phyloP scores from a whole-genome alignment of 2,888 invertebrate genomes.

The Tryphoninae sp. region DNA sequence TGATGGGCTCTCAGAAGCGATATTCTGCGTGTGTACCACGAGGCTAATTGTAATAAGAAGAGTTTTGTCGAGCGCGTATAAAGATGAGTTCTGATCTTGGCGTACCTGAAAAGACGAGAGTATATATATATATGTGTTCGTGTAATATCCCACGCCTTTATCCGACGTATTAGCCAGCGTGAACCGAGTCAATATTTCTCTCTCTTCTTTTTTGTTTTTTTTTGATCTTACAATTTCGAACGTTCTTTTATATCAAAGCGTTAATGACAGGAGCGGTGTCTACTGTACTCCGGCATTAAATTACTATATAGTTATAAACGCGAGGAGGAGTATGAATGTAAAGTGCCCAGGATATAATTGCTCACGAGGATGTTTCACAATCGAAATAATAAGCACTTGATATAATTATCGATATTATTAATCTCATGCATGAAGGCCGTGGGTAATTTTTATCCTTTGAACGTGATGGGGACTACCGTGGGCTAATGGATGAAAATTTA shows the following conservation, averaged over 20 bases:
- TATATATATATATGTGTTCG: background rate
- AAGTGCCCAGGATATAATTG: background rate
- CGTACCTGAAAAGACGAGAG: background rate
- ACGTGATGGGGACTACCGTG: background rate
- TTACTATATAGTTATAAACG: background rate
- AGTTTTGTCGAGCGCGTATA: constrained; percentile 11
- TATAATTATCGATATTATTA: constrained; percentile 35
- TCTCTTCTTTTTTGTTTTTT: background rate
- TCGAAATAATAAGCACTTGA: constrained; percentile 32
- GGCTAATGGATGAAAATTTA: constrained; percentile 28
- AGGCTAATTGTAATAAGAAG: constrained; percentile 20
- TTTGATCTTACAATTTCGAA: background rate
- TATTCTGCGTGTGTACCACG: background rate
- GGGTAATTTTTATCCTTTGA: constrained; percentile 30
- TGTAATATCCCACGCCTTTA: background rate
- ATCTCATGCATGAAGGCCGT: constrained; percentile 18
- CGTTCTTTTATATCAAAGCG: background rate
- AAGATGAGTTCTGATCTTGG: background rate
- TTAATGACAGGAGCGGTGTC: constrained; percentile 25
- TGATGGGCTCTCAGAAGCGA: constrained; percentile 20
- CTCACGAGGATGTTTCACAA: constrained; percentile 10
- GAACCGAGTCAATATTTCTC: background rate
- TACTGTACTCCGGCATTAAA: background rate
- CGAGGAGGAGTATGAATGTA: background rate
- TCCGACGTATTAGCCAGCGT: constrained; percentile 4